A percentile compares a stretch with the other conserved stretches of the same genome.
Conservation (phyloP, 2,888 invertebrate genomes). For the Sesamia inferens region DNA sequence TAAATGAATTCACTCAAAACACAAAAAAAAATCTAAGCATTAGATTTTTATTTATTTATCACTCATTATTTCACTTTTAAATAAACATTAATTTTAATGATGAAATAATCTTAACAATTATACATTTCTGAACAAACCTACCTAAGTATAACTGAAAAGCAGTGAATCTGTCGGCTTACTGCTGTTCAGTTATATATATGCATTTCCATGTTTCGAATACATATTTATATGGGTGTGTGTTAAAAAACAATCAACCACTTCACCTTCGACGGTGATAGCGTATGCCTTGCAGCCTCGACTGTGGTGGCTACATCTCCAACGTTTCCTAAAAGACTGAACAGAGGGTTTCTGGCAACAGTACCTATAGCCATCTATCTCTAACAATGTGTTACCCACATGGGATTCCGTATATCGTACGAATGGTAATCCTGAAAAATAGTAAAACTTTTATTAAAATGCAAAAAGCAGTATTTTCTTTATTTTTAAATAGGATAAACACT, state of each 20-base stretch:
- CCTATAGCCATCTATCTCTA: conserved; percentile 26
- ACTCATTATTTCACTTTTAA: too few species aligned
- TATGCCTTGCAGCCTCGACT: conserved; percentile 22
- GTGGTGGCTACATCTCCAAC: conserved; percentile 33
- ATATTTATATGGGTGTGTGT: conserved; percentile 10
- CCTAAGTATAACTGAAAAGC: too few species aligned
- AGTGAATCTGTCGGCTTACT: background rate
- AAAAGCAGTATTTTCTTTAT: background rate
- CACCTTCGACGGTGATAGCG: conserved; percentile 5
- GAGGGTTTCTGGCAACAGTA: background rate
- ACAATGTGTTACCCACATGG: conserved; percentile 18
- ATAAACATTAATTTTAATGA: background rate
- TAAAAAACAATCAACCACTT: background rate
- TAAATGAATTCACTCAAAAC: background rate
- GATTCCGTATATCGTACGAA: background rate
- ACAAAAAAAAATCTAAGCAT: too few species aligned
- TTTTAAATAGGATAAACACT: background rate
- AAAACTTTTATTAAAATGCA: background rate
- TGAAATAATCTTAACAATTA: background rate
- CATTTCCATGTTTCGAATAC: background rate
- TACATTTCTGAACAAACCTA: background rate
- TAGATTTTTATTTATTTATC: too few species aligned
- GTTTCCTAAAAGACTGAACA: background rate
- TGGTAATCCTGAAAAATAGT: background rate
- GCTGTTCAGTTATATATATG: background rate